A percentile compares a stretch with the other conserved stretches of the same genome.
Evolutionary conservation across 2,888 invertebrate species (phyloP).

Genomic region (Pseudococcus jackbeardsleyi): DNA sequence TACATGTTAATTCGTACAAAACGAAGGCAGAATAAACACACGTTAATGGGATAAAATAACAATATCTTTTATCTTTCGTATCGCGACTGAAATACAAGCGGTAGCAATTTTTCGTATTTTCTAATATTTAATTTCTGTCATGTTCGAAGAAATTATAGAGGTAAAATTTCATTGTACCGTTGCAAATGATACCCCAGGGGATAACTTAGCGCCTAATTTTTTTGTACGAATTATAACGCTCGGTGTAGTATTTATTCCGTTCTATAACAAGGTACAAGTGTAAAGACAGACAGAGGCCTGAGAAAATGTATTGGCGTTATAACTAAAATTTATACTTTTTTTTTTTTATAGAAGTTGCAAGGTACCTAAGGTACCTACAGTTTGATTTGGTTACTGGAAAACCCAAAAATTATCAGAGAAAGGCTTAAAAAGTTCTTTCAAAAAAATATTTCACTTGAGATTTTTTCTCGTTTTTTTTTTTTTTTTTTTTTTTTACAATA

Average conservation of each 20-base stretch:
- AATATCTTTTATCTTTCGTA: constrained; percentile 23
- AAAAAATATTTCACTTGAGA: too few relatives aligned
- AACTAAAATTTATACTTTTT: too few relatives aligned
- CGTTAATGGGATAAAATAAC: constrained; percentile 32
- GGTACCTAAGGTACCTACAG: too few relatives aligned
- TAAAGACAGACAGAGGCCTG: neutral
- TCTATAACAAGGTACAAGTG: neutral
- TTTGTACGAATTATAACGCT: constrained; percentile 13
- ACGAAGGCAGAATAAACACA: neutral
- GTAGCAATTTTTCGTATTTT: constrained; percentile 8
- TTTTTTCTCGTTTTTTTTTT: too few relatives aligned
- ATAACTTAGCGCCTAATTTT: constrained; percentile 17
- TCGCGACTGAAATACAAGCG: neutral
- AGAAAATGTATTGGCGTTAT: neutral
- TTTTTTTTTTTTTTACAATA: too few relatives aligned
- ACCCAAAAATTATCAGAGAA: too few relatives aligned
- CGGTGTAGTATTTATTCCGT: neutral
- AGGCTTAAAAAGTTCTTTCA: too few relatives aligned
- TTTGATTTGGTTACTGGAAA: too few relatives aligned
- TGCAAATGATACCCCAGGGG: neutral
- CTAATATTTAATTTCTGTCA: constrained; percentile 23
- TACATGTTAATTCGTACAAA: constrained; percentile 7
- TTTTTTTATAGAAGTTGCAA: too few relatives aligned
- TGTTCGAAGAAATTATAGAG: constrained; percentile 14
- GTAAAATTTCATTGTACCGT: neutral